Evolutionary conservation across 2,888 invertebrate species (phyloP).

Genomic region (Morpho deidamia): DNA sequence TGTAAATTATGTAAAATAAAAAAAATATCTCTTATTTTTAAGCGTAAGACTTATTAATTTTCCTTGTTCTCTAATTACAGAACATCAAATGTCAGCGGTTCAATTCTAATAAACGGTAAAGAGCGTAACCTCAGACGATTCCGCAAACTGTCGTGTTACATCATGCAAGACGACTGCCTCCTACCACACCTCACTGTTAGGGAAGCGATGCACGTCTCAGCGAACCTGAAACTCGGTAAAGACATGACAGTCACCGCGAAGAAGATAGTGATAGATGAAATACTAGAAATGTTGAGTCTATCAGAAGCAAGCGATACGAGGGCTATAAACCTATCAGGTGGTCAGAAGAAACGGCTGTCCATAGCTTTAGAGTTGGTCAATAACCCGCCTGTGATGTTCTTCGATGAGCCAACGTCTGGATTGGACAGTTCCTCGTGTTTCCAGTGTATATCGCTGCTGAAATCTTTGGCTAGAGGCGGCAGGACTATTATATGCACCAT

Average conservation of each 20-base stretch:
- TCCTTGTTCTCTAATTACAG: conserved; percentile 61
- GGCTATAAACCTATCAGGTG: conserved; percentile 90
- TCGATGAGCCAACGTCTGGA: conserved; percentile 96
- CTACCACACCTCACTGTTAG: conserved; percentile 93
- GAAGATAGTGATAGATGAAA: conserved; percentile 90
- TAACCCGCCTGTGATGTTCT: conserved; percentile 98
- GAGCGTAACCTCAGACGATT: conserved; percentile 91
- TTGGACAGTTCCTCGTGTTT: conserved; percentile 96
- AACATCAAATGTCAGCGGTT: conserved; percentile 90
- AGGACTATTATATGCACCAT: conserved; percentile 97
- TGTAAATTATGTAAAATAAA: too few relatives aligned
- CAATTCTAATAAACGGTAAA: conserved; percentile 92
- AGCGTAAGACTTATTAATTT: background rate
- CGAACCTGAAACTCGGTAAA: conserved; percentile 93
- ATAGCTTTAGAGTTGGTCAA: conserved; percentile 96
- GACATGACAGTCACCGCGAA: conserved; percentile 85
- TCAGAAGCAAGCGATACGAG: conserved; percentile 88
- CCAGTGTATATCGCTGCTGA: conserved; percentile 92
- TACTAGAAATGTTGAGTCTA: conserved; percentile 90
- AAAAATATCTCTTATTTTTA: too few relatives aligned
- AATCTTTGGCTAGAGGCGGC: conserved; percentile 91
- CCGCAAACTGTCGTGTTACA: conserved; percentile 96
- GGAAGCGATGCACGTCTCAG: conserved; percentile 96
- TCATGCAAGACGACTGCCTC: conserved; percentile 96
- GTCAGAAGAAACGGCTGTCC: conserved; percentile 93